Base-by-base conservation (phyloP, 2,888 invertebrate genomes). In the Mylabris sibirica region DNA sequence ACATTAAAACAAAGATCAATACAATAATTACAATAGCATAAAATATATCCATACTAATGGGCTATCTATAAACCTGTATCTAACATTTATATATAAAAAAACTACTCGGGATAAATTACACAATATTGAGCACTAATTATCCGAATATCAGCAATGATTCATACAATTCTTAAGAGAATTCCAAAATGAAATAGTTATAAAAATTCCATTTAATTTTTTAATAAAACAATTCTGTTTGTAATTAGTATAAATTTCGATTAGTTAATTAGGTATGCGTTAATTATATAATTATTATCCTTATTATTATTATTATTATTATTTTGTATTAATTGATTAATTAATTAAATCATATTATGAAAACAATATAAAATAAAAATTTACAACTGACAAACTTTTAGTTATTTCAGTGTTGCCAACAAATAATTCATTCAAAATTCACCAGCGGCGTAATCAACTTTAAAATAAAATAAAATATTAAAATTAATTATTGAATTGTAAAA, bases 1-100 rank as follows among this genome's bases (percentile, higher is more conserved):
- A 76, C 71, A 79, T 78, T 67, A 79, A 66, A 61, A 81, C 76
- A 22, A 80, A 76, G 69, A 79, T 74, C 69, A 81, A 72, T 63
- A 79, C 73, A 67, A 75, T 74, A 35, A 79, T 65, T 30, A 77
- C 66, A 53, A 81, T 73, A 20, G 77, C 75, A 66, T 77, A 72
- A 30, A 78, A 73, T 26, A 80, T 72, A 74, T 80, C 80, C 80
- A 80, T 80, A 44, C 63, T 72, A 59, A 11, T 49, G 41, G 17
- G 3, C 20, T 38, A 35, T 30, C 38, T 44, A 38, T 38, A 59
- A 34, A 14, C n/a, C 49, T 6, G 3, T 53, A 44, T 14, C 14
- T 5, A 66, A 61, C 38, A 35, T 64, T 59, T 30, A 64, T 59
- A 64, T 59, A 8, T 65, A 30, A 20, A 41, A 0, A 9, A 34